Evolutionary conservation across 2,888 invertebrate genomes (phyloP), one percentile per base, ranked within the genome.

Genomic region (Pyrocoelia pectoralis): DNA sequence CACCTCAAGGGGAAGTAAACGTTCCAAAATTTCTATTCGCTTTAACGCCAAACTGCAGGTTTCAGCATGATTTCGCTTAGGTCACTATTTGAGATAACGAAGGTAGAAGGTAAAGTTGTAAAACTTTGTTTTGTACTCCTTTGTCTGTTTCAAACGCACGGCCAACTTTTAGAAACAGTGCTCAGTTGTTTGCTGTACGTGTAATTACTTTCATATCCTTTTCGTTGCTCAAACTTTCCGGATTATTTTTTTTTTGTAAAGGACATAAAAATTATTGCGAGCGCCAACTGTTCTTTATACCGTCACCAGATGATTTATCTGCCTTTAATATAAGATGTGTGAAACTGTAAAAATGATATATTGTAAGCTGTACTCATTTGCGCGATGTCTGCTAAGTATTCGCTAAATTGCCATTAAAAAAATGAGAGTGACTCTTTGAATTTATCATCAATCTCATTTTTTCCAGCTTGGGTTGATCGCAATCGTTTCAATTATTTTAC

Each of bases 11-110:
- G 66, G 64, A 66, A 72, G 70, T 73, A 72, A 74, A 71, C 67
- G 73, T 69, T 70, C 69, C 65, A 70, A 72, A 73, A 73, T 73
- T 74, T 72, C 73, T 69, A 69, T 56, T 41, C 40, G 50, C 56
- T 58, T 38, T 56, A 61, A 65, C 67, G 57, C 19, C 24, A 33
- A 33, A 24, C 24, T 24, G 24, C 60, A 68, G 56, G 63, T 68
- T 43, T 59, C 14, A 29, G 43, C 48, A 14, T 5, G 38, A 43
- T 59, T 19, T 48, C 28, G 46, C 41, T 24, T 14, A 46, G 43
- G 29, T 24, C 51, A 41, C 24, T 33, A 40, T 53, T 50, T n/a
- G 54, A 54, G 60, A 60, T 60, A 60, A 54, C 54, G 54, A 54
- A 60, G 54, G 49, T 49, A 43, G 24, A 24, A 49, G 60, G 40